Evolutionary conservation across 2,888 invertebrate genomes (phyloP).

Genomic region (Lapara coniferarum): DNA sequence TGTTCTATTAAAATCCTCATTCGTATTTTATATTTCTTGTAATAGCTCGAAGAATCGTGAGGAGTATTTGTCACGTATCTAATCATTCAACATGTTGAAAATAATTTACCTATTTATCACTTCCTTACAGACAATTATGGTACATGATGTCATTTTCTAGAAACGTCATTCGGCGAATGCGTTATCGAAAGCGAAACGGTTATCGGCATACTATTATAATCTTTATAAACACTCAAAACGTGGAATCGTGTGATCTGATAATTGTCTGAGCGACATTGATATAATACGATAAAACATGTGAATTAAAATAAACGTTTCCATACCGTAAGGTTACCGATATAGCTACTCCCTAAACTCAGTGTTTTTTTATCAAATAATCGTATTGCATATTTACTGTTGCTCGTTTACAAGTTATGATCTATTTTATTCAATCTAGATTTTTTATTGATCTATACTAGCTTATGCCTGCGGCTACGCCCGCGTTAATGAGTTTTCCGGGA

Average conservation of each 20-base stretch:
- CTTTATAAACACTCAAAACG: slow-evolving; percentile 42
- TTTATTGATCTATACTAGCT: too few relatives aligned
- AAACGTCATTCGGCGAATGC: slow-evolving; percentile 31
- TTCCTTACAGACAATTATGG: slow-evolving; percentile 31
- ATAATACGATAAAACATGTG: slow-evolving; percentile 28
- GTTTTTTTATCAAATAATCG: background rate
- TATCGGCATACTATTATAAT: slow-evolving; percentile 39
- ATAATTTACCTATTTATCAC: slow-evolving; percentile 32
- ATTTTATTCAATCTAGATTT: too few relatives aligned
- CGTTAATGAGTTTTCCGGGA: too few relatives aligned
- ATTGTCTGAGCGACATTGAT: slow-evolving; percentile 38
- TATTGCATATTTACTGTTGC: background rate
- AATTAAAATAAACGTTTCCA: slow-evolving; percentile 28
- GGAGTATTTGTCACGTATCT: slow-evolving; percentile 29
- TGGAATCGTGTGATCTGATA: slow-evolving; percentile 42
- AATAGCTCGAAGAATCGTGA: slow-evolving; percentile 8
- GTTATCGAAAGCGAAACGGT: slow-evolving; percentile 36
- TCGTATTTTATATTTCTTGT: slow-evolving; percentile 1
- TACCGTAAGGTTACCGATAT: background rate
- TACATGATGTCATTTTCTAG: slow-evolving; percentile 32
- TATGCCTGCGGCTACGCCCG: too few relatives aligned
- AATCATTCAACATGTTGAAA: slow-evolving; percentile 28
- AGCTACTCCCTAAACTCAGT: background rate
- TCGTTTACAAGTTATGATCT: background rate
- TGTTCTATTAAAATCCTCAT: slow-evolving; percentile 15